Evolutionary conservation across 1,140 invertebrate genomes (phyloP).

Genomic region (Calephelis virginiensis): DNA sequence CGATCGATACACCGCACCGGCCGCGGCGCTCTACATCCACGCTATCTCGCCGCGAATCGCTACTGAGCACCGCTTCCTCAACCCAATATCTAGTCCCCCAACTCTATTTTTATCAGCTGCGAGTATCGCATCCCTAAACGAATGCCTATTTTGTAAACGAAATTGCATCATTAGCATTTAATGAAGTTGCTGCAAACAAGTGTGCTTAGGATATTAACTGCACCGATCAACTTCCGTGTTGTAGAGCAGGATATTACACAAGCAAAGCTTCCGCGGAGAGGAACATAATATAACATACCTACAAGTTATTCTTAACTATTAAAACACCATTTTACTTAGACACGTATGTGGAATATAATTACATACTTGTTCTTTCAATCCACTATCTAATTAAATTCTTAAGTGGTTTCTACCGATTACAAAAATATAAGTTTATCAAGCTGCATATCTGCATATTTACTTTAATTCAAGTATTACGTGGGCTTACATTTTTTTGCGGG

Average conservation of each 20-base stretch:
- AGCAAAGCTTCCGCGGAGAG: not conserved
- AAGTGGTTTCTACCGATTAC: too few species aligned
- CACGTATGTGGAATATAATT: not conserved
- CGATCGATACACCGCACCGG: constrained; percentile 47
- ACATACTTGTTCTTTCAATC: too few species aligned
- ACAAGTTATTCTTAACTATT: not conserved
- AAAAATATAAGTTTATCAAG: too few species aligned
- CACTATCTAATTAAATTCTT: too few species aligned
- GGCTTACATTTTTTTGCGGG: too few species aligned
- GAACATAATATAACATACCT: not conserved
- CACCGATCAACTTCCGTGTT: not conserved
- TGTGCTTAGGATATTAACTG: constrained; percentile 1
- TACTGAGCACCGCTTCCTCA: constrained; percentile 1
- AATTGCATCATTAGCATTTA: constrained; percentile 12
- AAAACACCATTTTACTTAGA: not conserved
- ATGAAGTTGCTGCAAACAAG: constrained; percentile 2
- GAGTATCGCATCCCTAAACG: not conserved
- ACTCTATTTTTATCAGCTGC: constrained; percentile 5
- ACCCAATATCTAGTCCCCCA: constrained; percentile 6
- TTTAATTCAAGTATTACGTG: too few species aligned
- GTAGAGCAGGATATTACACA: constrained; percentile 2
- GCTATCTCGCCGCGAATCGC: constrained; percentile 17
- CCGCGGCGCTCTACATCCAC: constrained; percentile 28
- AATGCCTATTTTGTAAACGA: not conserved
- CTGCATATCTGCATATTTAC: too few species aligned